Percentiles rank a stretch among this genome's conserved stretches.
phyloP scores from a whole-genome alignment of 2,888 invertebrate genomes.

The Xestia c-nigrum region DNA sequence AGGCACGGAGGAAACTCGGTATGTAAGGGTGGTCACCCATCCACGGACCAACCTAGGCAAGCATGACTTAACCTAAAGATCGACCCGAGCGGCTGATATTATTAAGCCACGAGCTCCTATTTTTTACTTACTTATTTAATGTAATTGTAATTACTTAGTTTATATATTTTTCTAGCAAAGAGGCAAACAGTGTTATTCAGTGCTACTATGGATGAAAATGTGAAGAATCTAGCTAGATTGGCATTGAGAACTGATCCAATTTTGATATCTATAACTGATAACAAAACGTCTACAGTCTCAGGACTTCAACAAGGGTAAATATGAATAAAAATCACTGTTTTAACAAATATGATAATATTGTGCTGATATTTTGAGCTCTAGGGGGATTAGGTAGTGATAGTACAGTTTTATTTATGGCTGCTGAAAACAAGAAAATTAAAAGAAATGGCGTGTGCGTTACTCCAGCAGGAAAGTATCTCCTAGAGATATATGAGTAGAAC shows the following conservation, averaged over 20 bases:
- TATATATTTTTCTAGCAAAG: conserved; percentile 91
- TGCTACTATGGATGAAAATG: conserved; percentile 98
- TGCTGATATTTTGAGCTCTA: not conserved
- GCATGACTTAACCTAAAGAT: too few species aligned
- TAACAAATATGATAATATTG: not conserved
- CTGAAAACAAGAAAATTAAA: too few species aligned
- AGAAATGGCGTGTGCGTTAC: too few species aligned
- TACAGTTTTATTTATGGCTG: too few species aligned
- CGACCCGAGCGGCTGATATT: too few species aligned
- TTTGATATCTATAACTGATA: conserved; percentile 96
- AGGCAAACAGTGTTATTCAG: conserved; percentile 99
- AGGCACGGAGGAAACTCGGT: too few species aligned
- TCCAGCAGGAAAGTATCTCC: too few species aligned
- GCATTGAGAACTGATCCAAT: conserved; percentile 97
- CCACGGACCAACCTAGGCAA: too few species aligned
- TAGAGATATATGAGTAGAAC: too few species aligned
- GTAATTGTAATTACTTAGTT: not conserved
- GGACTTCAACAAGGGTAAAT: conserved; percentile 94
- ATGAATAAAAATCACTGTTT: conserved; percentile 16
- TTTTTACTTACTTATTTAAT: not conserved
- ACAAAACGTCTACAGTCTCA: conserved; percentile 94
- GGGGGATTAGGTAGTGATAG: not conserved
- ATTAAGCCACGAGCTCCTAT: too few species aligned
- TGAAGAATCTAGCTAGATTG: conserved; percentile 95
- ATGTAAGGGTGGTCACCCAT: too few species aligned